These are phyloP conservation scores for Misgurnus mizolepis DNA, from an alignment of 2,113 vertebrate species.

Conservation along the genomic window DNA sequence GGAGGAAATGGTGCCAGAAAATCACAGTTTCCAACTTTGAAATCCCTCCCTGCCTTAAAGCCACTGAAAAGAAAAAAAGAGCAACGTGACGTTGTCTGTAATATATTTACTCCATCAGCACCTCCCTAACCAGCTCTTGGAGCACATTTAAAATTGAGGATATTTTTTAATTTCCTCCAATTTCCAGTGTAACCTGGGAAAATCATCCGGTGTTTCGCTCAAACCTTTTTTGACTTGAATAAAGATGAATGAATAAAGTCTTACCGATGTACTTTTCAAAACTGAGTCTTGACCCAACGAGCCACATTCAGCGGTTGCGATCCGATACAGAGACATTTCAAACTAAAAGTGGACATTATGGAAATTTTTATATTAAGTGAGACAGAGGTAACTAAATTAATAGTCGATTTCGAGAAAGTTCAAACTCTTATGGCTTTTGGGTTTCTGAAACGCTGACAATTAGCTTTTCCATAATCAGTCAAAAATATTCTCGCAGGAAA, in stretches of 20 bases:
- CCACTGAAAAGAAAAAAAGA: constrained; percentile 62
- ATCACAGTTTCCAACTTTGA: constrained; percentile 70
- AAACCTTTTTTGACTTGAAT: neutral
- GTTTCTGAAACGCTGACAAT: constrained; percentile 7
- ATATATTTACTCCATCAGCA: constrained; percentile 71
- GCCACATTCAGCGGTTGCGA: constrained; percentile 3
- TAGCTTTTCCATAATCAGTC: constrained; percentile 24
- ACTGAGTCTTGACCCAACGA: neutral
- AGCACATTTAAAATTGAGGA: constrained; percentile 47
- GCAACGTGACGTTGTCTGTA: constrained; percentile 63
- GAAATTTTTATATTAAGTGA: neutral
- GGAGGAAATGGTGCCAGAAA: constrained; percentile 65
- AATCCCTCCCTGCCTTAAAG: constrained; percentile 40
- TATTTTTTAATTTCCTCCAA: neutral
- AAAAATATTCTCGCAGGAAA: constrained; percentile 6
- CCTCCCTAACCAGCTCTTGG: constrained; percentile 59
- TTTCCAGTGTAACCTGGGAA: neutral
- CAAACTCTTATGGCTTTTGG: neutral
- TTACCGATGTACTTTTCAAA: neutral
- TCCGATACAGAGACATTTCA: neutral
- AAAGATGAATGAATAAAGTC: neutral
- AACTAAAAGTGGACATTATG: neutral
- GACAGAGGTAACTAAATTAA: constrained; percentile 40
- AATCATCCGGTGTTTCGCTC: neutral
- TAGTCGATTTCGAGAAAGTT: constrained; percentile 28